Evolutionary conservation across 2,113 vertebrate genomes (phyloP).

Genomic region (cat (Felis catus)): F.catus_Fca126_mat1.0 CM031428.1:458501-459000

Average conservation of each 20-base stretch:
- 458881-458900: neutral
- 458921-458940: neutral
- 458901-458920: too few relatives aligned
- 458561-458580: constrained; percentile 77
- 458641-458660: constrained; percentile 26
- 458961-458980: too few relatives aligned
- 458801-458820: neutral
- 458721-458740: constrained; percentile 53
- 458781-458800: neutral
- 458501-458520: constrained; percentile 80
- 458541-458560: constrained; percentile 59
- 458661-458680: constrained; percentile 33
- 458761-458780: neutral
- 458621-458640: constrained; percentile 49
- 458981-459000: neutral
- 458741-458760: neutral
- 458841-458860: constrained; percentile 67
- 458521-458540: constrained; percentile 62
- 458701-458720: constrained; percentile 49
- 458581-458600: constrained; percentile 74
- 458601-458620: constrained; percentile 66
- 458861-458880: neutral
- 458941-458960: neutral
- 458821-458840: constrained; percentile 76
- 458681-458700: neutral